These are phyloP conservation scores for Balearica regulorum DNA, from an alignment of 2,797 vertebrate species.

Conservation along the genomic window DNA sequence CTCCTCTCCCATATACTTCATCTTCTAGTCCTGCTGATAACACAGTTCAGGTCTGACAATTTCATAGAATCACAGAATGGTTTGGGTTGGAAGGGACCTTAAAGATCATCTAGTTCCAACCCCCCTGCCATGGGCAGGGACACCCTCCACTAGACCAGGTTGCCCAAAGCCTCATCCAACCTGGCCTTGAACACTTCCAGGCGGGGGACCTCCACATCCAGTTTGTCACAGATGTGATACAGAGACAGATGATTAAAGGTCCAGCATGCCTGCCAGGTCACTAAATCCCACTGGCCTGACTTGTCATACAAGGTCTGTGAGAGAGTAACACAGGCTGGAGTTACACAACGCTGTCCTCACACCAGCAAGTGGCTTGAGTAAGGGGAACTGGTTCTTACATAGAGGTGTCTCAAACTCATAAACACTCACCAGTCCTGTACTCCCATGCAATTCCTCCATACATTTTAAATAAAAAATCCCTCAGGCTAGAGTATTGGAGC, in stretches of 20 bases:
- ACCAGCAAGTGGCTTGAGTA: not conserved
- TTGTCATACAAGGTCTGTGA: not conserved
- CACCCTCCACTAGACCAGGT: no score
- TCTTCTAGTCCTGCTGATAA: no score
- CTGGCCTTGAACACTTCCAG: no score
- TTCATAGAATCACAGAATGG: no score
- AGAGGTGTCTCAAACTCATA: not conserved
- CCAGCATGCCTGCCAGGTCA: not conserved
- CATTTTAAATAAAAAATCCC: not conserved
- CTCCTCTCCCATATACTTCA: not conserved
- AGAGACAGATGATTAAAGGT: not conserved
- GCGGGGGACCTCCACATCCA: no score
- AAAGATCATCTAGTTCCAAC: no score
- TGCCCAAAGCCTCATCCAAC: no score
- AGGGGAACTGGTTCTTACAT: not conserved
- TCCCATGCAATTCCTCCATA: not conserved
- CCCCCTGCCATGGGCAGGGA: no score
- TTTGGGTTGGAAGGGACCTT: no score
- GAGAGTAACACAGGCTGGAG: not conserved
- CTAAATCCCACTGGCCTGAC: not conserved
- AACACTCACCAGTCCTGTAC: not conserved
- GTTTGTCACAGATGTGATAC: not conserved
- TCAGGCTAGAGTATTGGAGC: not conserved
- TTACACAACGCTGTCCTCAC: not conserved
- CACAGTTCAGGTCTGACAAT: no score